A percentile compares a stretch with the other conserved stretches of the same genome.
phyloP scores from a whole-genome alignment of 2,797 vertebrate genomes.

The Chanos chanos region DNA sequence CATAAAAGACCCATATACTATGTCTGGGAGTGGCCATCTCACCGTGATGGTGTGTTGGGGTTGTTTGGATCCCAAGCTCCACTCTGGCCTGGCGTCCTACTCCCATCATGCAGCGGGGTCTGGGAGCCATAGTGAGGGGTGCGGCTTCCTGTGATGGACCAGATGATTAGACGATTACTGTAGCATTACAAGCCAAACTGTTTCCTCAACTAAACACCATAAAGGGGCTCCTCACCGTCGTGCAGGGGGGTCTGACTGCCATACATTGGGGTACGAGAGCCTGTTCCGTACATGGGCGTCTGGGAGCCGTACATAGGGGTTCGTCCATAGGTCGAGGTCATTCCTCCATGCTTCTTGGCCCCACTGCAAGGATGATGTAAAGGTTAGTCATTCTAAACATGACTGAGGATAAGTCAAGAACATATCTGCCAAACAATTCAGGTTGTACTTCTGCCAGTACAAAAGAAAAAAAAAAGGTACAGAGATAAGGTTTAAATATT shows the following conservation, averaged over 20 bases:
- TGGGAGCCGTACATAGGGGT: conserved; percentile 92
- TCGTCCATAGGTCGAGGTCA: conserved; percentile 80
- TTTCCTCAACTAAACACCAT: no score
- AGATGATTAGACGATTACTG: no score
- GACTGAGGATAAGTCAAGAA: background rate
- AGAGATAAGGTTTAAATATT: no score
- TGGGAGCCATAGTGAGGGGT: conserved; percentile 94
- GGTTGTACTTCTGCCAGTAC: background rate
- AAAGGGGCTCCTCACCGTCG: conserved; percentile 73
- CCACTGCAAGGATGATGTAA: conserved; percentile 61
- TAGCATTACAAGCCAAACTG: no score
- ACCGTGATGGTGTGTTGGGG: conserved; percentile 93
- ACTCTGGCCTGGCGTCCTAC: conserved; percentile 91
- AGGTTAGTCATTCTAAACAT: background rate
- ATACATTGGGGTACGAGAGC: conserved; percentile 92
- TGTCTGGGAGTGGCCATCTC: background rate
- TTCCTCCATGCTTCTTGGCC: conserved; percentile 76
- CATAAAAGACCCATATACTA: no score
- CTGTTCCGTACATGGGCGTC: conserved; percentile 90
- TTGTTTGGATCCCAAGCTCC: conserved; percentile 96
- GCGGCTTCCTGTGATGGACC: conserved; percentile 72
- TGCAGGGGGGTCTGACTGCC: conserved; percentile 91
- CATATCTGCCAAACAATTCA: background rate
- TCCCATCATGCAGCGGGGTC: conserved; percentile 90
- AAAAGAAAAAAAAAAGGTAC: no score